Evolutionary conservation across 37 sponge, comb jelly and placozoan species (phyloP).

Genomic region (Agelas oroides): DNA sequence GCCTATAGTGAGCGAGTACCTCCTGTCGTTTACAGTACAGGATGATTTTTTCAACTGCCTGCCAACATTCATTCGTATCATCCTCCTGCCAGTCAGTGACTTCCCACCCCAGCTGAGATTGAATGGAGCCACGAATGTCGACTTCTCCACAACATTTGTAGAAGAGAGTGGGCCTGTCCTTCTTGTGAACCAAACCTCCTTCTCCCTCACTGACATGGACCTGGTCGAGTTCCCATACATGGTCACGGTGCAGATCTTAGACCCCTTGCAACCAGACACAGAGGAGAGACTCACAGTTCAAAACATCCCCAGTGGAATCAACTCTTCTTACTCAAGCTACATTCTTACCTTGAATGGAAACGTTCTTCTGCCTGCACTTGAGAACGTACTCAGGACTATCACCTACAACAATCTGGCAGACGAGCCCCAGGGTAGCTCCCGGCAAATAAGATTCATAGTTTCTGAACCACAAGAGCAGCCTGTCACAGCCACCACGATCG

Average conservation of each 20-base stretch:
- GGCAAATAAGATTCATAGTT: conserved; percentile 28
- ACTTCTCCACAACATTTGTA: conserved; percentile 62
- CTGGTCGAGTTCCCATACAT: conserved; percentile 56
- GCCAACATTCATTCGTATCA: conserved; percentile 20
- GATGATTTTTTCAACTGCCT: conserved; percentile 64
- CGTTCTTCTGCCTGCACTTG: conserved; percentile 25
- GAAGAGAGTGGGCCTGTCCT: conserved; percentile 70
- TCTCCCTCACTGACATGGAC: conserved; percentile 78
- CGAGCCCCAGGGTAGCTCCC: conserved; percentile 42
- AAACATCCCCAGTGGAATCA: conserved; percentile 53
- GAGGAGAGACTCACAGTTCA: conserved; percentile 60
- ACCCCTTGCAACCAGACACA: conserved; percentile 36
- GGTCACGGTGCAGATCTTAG: conserved; percentile 35
- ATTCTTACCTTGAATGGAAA: conserved; percentile 46
- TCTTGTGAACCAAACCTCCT: conserved; percentile 41
- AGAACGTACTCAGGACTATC: conserved; percentile 51
- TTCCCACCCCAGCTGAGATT: conserved; percentile 49
- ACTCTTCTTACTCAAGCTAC: neutral
- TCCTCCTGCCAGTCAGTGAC: conserved; percentile 47
- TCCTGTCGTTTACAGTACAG: conserved; percentile 57
- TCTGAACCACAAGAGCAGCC: conserved; percentile 18
- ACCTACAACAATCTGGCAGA: conserved; percentile 71
- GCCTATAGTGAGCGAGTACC: conserved; percentile 34
- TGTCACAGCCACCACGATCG: conserved; percentile 11
- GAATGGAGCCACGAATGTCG: conserved; percentile 34